A percentile compares a stretch with the other conserved stretches of the same genome.
Evolutionary conservation across 2,888 invertebrate species (phyloP).

Genomic region (Papilio protenor): DNA sequence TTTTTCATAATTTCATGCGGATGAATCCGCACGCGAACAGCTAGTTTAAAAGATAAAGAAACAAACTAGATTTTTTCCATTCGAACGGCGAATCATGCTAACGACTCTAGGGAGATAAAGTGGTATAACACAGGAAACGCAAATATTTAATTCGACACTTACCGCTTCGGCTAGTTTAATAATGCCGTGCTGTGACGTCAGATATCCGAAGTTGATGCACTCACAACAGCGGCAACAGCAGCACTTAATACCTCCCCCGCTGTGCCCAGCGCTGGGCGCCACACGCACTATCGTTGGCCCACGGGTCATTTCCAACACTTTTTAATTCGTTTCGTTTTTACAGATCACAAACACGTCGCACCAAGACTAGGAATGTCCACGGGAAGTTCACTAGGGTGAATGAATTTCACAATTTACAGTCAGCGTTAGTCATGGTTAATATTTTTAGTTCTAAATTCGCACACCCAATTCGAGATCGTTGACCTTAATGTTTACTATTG

Average conservation of each 20-base stretch:
- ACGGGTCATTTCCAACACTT: constrained; percentile 60
- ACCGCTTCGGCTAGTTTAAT: constrained; percentile 91
- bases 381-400: constrained; percentile 72
- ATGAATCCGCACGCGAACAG: too few relatives aligned
- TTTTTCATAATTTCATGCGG: too few relatives aligned
- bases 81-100: not conserved
- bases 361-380: constrained; percentile 51
- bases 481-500: constrained; percentile 46
- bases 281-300: constrained; percentile 81
- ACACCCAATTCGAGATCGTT: constrained; percentile 52
- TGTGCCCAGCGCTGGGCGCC: constrained; percentile 63
- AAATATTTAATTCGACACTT: constrained; percentile 62
- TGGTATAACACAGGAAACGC: not conserved
- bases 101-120: not conserved
- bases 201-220: constrained; percentile 90
- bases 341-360: not conserved
- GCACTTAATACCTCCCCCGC: constrained; percentile 86
- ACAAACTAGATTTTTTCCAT: not conserved
- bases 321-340: constrained; percentile 5
- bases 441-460: constrained; percentile 73
- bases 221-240: constrained; percentile 91
- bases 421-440: constrained; percentile 76
- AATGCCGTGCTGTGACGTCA: constrained; percentile 89
- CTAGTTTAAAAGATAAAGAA: not conserved
- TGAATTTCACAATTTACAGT: constrained; percentile 66